These are phyloP conservation scores for Maccullochella peelii DNA, from an alignment of 2,113 vertebrate species.

Conservation along the genomic window DNA sequence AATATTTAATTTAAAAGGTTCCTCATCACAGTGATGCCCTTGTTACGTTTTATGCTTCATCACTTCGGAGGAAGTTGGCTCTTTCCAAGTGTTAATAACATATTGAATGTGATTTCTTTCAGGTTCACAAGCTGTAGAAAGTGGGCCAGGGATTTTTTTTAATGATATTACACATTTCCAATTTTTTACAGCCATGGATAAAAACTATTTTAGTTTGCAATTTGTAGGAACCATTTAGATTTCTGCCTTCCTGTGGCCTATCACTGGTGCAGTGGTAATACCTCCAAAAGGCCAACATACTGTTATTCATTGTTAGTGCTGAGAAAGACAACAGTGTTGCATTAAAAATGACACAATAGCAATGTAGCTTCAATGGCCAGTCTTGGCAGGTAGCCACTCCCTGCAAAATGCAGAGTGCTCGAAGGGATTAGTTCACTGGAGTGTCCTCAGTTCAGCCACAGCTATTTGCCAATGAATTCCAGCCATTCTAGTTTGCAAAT, in stretches of 20 bases:
- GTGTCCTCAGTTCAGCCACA: slow-evolving; percentile 75
- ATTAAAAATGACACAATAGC: slow-evolving; percentile 70
- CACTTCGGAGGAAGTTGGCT: slow-evolving; percentile 6
- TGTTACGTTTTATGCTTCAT: slow-evolving; percentile 34
- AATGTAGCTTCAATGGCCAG: slow-evolving; percentile 58
- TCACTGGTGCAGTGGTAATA: slow-evolving; percentile 12
- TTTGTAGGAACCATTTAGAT: slow-evolving; percentile 34
- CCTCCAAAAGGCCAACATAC: slow-evolving; percentile 31
- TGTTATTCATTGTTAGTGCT: slow-evolving; percentile 33
- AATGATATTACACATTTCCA: slow-evolving; percentile 19
- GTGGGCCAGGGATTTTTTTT: slow-evolving; percentile 31
- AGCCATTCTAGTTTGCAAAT: slow-evolving; percentile 75
- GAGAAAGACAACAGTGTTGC: slow-evolving; percentile 54
- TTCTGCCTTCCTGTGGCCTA: slow-evolving; percentile 8
- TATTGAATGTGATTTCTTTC: slow-evolving; percentile 27
- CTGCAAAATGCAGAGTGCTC: slow-evolving; percentile 72
- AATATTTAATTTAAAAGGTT: slow-evolving; percentile 35
- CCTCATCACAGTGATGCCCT: slow-evolving; percentile 4
- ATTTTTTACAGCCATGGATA: slow-evolving; percentile 10
- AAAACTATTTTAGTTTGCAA: slow-evolving; percentile 22
- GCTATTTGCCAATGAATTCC: slow-evolving; percentile 76
- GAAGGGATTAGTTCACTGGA: slow-evolving; percentile 76
- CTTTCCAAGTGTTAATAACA: slow-evolving; percentile 39
- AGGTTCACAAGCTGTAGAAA: slow-evolving; percentile 18
- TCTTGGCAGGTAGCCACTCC: slow-evolving; percentile 68